Conservation (phyloP, 2,888 invertebrate genomes). For the Chydorus sphaericus region DNA sequence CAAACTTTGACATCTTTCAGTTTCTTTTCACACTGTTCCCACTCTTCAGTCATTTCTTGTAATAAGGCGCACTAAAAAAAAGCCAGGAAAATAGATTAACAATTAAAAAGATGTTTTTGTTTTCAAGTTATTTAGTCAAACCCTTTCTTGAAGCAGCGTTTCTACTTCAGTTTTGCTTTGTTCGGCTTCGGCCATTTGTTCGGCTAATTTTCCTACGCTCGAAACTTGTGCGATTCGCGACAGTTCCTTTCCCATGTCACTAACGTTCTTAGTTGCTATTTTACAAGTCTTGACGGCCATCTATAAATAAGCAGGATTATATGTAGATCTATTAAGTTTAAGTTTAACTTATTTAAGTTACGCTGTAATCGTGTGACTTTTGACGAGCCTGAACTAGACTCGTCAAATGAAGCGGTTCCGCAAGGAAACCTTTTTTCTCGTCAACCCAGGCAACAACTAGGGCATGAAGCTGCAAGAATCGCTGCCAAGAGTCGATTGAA, state of each 20-base stretch:
- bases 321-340: background rate
- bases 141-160: slow-evolving; percentile 68
- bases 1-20: slow-evolving; percentile 75
- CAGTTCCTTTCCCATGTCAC: slow-evolving; percentile 82
- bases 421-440: slow-evolving; percentile 63
- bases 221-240: slow-evolving; percentile 70
- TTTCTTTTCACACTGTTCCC: slow-evolving; percentile 91
- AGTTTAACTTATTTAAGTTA: slow-evolving; percentile 29
- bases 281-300: slow-evolving; percentile 78
- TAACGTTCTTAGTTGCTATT: slow-evolving; percentile 68
- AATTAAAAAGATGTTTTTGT: background rate
- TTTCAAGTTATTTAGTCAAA: slow-evolving; percentile 35
- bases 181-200: slow-evolving; percentile 72
- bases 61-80: slow-evolving; percentile 55
- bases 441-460: slow-evolving; percentile 68
- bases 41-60: slow-evolving; percentile 84
- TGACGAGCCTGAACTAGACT: slow-evolving; percentile 67
- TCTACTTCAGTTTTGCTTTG: slow-evolving; percentile 73
- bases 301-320: slow-evolving; percentile 34
- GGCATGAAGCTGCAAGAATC: slow-evolving; percentile 67
- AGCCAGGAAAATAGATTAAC: background rate
- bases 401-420: slow-evolving; percentile 58
- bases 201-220: slow-evolving; percentile 67
- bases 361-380: slow-evolving; percentile 73
- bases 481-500: slow-evolving; percentile 72